Base-by-base conservation (phyloP, 53 echinoderm and acorn worm species). In the Zoroaster sp. region DNA sequence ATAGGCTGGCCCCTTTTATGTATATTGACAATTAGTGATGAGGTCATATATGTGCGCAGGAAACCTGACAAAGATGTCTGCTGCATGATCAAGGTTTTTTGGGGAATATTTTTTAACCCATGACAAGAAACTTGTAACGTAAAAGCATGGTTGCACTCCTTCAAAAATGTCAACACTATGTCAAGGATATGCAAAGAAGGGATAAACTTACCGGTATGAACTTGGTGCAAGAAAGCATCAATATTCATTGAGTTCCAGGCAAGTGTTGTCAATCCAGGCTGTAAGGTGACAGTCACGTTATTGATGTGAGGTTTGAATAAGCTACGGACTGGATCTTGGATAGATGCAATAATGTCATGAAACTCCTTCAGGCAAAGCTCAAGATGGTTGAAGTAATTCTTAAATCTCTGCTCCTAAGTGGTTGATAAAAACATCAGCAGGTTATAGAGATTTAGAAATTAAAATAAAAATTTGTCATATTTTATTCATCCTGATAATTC, bases 191-290 rank as follows among this genome's bases (percentile, higher is more conserved):
- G 20, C 31, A 49, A 5, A 35, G 33, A 59, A 35, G 3, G 18
- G 23, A 34, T 34, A 0, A 34, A 75, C 89, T 47, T 74, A 96
- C 99, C 99, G 85, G 99, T 59, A 74, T 96, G 99, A 7, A 96
- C 94, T 63, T 98, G 99, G 73, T 98, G 99, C 30, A 98, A 66
- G 90, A 98, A 98, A n/a, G 99, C 99, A 87, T 98, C 99, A 71
- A 98, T 98, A 36, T 98, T 98, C 99, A 98, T 98, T 15, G 99
- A 96, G 78, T 96, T 98, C 99, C 99, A 97, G 0, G 99, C 96
- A 37, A 98, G 80, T 0, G 99, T 96, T 33, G 94, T 90, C 33
- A 98, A 85, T 21, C 99, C 95, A 2, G 95, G 99, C 77, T 96
- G 98, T 9, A 98, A 73, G 72, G 99, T 91, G 87, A 94, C 91